These are phyloP conservation scores for Strongylocentrotus purpuratus DNA, from an alignment of 35 echinoderm and acorn worm genomes.

Conservation along the genomic window DNA sequence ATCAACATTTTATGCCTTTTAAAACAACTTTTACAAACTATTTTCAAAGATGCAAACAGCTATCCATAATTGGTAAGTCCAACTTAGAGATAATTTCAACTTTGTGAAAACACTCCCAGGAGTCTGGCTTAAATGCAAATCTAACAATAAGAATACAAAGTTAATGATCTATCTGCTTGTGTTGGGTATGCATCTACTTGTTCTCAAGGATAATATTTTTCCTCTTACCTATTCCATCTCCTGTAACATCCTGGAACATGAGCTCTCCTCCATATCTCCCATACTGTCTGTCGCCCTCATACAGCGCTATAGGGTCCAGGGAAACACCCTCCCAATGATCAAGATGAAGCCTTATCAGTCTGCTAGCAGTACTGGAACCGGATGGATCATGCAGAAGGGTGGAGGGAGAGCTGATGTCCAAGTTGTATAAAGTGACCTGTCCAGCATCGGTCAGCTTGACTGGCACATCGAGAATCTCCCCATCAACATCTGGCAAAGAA, in stretches of 20 bases:
- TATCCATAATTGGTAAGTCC: no score
- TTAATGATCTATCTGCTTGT: no score
- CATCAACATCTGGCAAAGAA: not conserved
- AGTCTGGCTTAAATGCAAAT: no score
- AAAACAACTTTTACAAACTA: no score
- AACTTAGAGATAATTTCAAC: no score
- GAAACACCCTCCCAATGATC: not conserved
- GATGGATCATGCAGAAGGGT: not conserved
- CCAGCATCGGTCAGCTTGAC: constrained; percentile 48
- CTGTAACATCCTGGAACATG: constrained; percentile 53
- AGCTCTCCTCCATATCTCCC: constrained; percentile 54
- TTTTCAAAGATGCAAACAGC: no score
- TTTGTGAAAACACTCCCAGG: no score
- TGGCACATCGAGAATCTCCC: not conserved
- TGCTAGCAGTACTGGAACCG: not conserved
- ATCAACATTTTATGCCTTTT: no score
- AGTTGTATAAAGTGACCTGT: constrained; percentile 16
- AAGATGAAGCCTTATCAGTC: not conserved
- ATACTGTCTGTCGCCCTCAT: constrained; percentile 64
- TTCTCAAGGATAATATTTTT: not conserved
- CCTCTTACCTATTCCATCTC: constrained; percentile 59
- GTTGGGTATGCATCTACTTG: not conserved
- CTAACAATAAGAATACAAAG: no score
- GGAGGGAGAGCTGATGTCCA: constrained; percentile 1
- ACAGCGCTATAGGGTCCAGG: constrained; percentile 25